Evolutionary conservation across 1,140 invertebrate species (phyloP).

Genomic region (Leptinotarsa undecemlineata): DNA sequence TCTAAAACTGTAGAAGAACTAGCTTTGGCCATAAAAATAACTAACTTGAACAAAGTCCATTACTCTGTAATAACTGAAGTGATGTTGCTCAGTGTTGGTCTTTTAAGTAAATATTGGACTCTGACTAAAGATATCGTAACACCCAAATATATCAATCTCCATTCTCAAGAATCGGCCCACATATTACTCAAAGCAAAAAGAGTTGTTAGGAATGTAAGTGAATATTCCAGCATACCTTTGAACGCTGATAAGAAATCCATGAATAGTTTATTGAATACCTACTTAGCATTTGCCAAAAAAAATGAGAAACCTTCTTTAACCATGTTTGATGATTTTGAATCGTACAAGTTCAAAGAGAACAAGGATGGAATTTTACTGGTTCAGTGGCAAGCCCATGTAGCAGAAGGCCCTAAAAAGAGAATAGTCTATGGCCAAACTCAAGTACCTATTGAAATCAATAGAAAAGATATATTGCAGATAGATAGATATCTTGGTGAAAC

Average conservation of each 20-base stretch:
- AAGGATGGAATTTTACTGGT: constrained; percentile 57
- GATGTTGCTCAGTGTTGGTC: constrained; percentile 61
- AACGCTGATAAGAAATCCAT: constrained; percentile 40
- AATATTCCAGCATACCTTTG: constrained; percentile 55
- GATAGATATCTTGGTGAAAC: constrained; percentile 34
- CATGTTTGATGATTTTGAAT: constrained; percentile 41
- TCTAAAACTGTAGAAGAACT: constrained; percentile 59
- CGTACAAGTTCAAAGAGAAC: constrained; percentile 32
- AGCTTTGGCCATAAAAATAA: constrained; percentile 65
- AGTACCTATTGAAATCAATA: constrained; percentile 51
- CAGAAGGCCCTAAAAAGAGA: constrained; percentile 51
- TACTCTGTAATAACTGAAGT: constrained; percentile 64
- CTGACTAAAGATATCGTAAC: constrained; percentile 54
- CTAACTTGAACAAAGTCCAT: constrained; percentile 70
- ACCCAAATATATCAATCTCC: constrained; percentile 54
- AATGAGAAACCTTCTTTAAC: constrained; percentile 46
- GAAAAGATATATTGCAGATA: constrained; percentile 30
- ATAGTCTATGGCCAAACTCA: constrained; percentile 59
- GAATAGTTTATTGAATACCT: constrained; percentile 43
- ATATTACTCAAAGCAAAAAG: constrained; percentile 58
- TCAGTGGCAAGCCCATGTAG: constrained; percentile 59
- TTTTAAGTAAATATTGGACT: constrained; percentile 62
- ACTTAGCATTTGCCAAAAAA: constrained; percentile 49
- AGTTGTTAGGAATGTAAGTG: constrained; percentile 38
- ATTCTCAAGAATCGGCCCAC: constrained; percentile 60